A percentile compares a stretch with the other conserved stretches of the same genome.
Evolutionary conservation across 2,888 invertebrate genomes (phyloP).

Genomic region (Hyppa rectilinea): DNA sequence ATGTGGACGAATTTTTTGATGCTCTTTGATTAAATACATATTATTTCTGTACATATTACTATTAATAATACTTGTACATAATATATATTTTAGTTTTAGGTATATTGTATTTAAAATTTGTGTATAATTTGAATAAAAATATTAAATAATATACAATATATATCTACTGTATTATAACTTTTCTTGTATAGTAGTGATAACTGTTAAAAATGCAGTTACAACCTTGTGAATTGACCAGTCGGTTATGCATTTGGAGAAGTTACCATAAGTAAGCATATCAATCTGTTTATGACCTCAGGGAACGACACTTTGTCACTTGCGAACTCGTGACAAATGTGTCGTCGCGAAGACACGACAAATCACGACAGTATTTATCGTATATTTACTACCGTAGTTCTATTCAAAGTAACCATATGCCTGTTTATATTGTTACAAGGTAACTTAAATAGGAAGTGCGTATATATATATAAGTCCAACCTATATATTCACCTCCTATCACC

Average conservation of each 20-base stretch:
- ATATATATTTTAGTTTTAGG: too few species aligned
- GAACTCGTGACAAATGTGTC: conserved; percentile 3
- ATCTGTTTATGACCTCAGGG: conserved; percentile 5
- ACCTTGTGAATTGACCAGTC: neutral
- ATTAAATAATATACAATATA: too few species aligned
- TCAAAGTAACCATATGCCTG: neutral
- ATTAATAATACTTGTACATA: too few species aligned
- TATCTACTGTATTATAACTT: neutral
- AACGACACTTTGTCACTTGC: conserved; percentile 15
- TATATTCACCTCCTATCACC: too few species aligned
- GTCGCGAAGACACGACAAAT: conserved; percentile 21
- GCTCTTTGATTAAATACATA: too few species aligned
- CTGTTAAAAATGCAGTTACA: neutral
- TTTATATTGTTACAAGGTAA: neutral
- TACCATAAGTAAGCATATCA: neutral
- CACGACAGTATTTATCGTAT: conserved; percentile 1
- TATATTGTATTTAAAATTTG: too few species aligned
- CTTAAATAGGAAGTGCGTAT: too few species aligned
- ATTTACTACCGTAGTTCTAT: neutral
- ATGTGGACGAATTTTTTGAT: too few species aligned
- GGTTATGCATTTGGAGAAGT: neutral
- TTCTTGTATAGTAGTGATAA: neutral
- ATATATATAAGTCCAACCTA: too few species aligned
- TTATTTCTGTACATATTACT: too few species aligned
- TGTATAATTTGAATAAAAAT: too few species aligned